phyloP scores from a whole-genome alignment of 2,888 invertebrate species.

The Hedya salicella region DNA sequence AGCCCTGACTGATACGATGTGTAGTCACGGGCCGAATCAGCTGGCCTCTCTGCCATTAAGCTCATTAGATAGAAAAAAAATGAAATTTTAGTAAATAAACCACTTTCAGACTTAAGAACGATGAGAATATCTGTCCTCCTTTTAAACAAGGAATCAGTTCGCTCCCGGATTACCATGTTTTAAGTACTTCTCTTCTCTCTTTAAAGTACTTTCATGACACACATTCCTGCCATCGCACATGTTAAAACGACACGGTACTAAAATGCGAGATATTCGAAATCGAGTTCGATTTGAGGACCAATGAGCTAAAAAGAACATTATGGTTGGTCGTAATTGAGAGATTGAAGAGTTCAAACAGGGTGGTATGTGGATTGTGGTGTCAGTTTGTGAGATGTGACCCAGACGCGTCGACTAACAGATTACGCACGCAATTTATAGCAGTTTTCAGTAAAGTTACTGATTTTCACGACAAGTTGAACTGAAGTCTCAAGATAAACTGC shows the following conservation, averaged over 20 bases:
- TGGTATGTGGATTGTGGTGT: not conserved
- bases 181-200: too few species aligned
- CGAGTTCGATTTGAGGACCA: not conserved
- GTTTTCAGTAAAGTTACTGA: not conserved
- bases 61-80: too few species aligned
- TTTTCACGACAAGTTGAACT: too few species aligned
- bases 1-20: too few species aligned
- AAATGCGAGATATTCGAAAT: conserved; percentile 1
- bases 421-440: not conserved
- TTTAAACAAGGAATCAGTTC: too few species aligned
- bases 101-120: too few species aligned
- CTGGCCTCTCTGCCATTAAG: too few species aligned
- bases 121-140: too few species aligned
- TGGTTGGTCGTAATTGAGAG: conserved; percentile 11
- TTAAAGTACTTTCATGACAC: not conserved
- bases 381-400: not conserved
- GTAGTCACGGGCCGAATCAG: too few species aligned
- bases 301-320: conserved; percentile 7
- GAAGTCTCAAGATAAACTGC: too few species aligned
- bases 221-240: not conserved
- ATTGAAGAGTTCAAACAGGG: not conserved
- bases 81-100: too few species aligned
- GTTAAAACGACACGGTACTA: not conserved
- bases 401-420: not conserved
- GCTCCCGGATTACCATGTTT: too few species aligned